Percentiles rank a stretch among this genome's conserved stretches.
phyloP scores from a whole-genome alignment of 2,113 vertebrate genomes.

The Chaetorhynchus papuensis region DNA sequence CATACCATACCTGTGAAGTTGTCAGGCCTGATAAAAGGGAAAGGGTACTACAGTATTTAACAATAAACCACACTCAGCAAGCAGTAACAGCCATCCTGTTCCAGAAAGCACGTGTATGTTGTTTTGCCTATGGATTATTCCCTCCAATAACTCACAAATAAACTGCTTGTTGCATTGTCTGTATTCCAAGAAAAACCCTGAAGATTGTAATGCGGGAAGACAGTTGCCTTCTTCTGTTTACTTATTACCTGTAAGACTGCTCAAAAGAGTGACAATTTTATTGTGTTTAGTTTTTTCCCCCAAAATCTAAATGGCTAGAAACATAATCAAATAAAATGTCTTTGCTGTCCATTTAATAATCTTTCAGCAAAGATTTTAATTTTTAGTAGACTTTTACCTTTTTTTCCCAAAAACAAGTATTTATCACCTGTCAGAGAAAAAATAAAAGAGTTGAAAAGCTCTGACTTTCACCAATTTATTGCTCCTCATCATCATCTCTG shows the following conservation, averaged over 20 bases:
- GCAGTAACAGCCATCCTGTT: conserved; percentile 6
- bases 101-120: background rate
- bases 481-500: background rate
- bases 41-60: conserved; percentile 24
- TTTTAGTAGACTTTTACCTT: background rate
- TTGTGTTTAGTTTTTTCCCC: background rate
- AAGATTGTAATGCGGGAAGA: background rate
- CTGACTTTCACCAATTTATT: background rate
- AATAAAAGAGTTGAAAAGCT: background rate
- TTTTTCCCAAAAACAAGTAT: background rate
- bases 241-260: background rate
- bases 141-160: conserved; percentile 18
- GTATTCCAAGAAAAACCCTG: background rate
- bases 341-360: background rate
- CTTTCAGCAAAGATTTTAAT: background rate
- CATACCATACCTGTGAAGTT: conserved; percentile 51
- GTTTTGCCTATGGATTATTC: conserved; percentile 15
- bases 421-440: background rate
- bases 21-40: conserved; percentile 59
- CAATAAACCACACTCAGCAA: conserved; percentile 56
- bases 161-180: conserved; percentile 13
- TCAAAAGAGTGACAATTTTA: background rate
- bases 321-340: background rate
- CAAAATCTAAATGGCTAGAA: background rate
- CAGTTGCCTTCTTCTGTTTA: background rate